Conservation (phyloP, 2,888 invertebrate genomes). For the Sinelater perroti region DNA sequence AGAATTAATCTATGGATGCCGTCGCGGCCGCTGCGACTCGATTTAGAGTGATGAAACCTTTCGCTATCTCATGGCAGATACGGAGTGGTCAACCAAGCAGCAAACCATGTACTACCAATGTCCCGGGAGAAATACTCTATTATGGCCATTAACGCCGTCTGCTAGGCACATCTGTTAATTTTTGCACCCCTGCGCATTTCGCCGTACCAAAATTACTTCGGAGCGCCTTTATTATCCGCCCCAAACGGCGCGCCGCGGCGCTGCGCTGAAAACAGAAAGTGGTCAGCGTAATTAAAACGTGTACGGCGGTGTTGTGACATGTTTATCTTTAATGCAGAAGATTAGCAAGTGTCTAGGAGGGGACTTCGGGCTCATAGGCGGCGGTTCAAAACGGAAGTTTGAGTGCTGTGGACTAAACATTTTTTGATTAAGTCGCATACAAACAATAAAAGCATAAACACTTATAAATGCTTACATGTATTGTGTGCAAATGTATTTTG, state of each 20-base stretch:
- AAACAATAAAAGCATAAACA: too few species aligned
- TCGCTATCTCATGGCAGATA: slow-evolving; percentile 18
- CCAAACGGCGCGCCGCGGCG: not conserved
- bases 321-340: slow-evolving; percentile 18
- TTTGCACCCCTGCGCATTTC: slow-evolving; percentile 57
- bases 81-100: slow-evolving; percentile 54
- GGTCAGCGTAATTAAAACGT: slow-evolving; percentile 59
- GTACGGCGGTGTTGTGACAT: slow-evolving; percentile 58
- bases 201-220: slow-evolving; percentile 50
- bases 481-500: too few species aligned
- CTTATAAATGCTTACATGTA: too few species aligned
- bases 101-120: slow-evolving; percentile 49
- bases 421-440: too few species aligned
- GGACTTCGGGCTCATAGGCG: too few species aligned
- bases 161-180: slow-evolving; percentile 63
- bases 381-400: too few species aligned
- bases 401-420: too few species aligned
- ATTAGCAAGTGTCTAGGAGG: slow-evolving; percentile 7
- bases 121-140: slow-evolving; percentile 43
- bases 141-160: slow-evolving; percentile 59
- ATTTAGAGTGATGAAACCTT: slow-evolving; percentile 20
- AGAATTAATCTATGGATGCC: too few species aligned
- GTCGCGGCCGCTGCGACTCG: too few species aligned
- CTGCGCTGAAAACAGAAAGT: slow-evolving; percentile 49
- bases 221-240: slow-evolving; percentile 35